Evolutionary conservation across 2,113 vertebrate genomes (phyloP).

Genomic region (Piliocolobus tephrosceles): DNA sequence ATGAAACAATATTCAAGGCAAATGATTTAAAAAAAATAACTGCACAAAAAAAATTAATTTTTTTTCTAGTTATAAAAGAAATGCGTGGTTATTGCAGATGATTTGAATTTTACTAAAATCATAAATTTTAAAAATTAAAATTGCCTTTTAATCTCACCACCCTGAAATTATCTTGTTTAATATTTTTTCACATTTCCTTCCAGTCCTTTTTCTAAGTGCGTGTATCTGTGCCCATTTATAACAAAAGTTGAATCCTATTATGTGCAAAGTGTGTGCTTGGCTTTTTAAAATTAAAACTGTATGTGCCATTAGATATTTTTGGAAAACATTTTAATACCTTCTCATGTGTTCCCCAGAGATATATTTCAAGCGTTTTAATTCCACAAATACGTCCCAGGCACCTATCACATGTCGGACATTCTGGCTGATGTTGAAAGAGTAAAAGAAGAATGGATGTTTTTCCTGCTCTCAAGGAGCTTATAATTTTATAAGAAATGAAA

Average conservation of each 20-base stretch:
- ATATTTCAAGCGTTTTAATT: conserved; percentile 15
- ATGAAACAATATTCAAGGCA: not conserved
- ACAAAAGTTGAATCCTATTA: not conserved
- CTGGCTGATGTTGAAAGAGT: not conserved
- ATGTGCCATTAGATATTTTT: not conserved
- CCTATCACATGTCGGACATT: not conserved
- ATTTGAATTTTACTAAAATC: not conserved
- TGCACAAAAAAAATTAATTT: not conserved
- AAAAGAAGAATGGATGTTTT: not conserved
- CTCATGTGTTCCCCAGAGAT: not conserved
- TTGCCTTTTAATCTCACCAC: not conserved
- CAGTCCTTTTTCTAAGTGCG: not conserved
- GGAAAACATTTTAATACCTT: not conserved
- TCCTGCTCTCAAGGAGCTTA: not conserved
- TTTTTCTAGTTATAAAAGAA: not conserved
- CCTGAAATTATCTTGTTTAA: not conserved
- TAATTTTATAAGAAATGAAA: not conserved
- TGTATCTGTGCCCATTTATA: not conserved
- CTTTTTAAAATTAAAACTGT: not conserved
- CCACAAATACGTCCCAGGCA: not conserved
- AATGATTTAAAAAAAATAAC: not conserved
- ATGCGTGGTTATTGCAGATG: not conserved
- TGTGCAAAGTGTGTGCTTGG: not conserved
- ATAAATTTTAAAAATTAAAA: not conserved
- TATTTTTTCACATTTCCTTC: not conserved